Conservation (phyloP, 2,797 vertebrate genomes). For the Prionace glauca region DNA sequence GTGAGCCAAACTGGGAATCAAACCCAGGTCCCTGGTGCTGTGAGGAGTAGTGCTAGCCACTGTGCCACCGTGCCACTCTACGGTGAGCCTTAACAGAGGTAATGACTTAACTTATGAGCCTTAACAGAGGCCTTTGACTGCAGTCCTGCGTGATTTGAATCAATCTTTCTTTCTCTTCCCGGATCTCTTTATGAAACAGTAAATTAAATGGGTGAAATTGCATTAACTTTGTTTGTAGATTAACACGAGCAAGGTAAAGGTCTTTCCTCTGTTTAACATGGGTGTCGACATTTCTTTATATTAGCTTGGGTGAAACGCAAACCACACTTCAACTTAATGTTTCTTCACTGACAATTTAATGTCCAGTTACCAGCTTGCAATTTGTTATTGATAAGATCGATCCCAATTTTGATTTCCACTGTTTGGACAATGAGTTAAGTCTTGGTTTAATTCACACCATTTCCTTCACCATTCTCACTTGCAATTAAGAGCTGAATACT, state of each 20-base stretch:
- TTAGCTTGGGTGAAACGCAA: background rate
- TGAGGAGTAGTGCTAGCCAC: too few species aligned
- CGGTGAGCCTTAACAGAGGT: background rate
- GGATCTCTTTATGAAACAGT: background rate
- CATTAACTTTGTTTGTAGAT: background rate
- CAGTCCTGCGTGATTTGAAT: background rate
- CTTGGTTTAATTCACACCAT: background rate
- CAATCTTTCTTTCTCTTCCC: background rate
- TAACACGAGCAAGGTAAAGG: background rate
- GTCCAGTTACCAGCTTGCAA: background rate
- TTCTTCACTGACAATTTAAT: background rate
- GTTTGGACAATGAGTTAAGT: background rate
- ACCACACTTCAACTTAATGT: background rate
- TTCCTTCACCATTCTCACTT: background rate
- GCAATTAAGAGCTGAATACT: background rate
- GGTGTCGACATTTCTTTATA: background rate
- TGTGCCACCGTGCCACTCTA: too few species aligned
- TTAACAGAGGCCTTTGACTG: background rate
- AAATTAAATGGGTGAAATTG: background rate
- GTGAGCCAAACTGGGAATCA: too few species aligned
- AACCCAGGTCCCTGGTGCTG: too few species aligned
- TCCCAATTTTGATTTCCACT: background rate
- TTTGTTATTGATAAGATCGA: conserved; percentile 28
- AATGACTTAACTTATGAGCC: background rate
- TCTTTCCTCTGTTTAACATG: background rate